Evolutionary conservation across 2,888 invertebrate genomes (phyloP).

Genomic region (Stegana nigrithorax): DNA sequence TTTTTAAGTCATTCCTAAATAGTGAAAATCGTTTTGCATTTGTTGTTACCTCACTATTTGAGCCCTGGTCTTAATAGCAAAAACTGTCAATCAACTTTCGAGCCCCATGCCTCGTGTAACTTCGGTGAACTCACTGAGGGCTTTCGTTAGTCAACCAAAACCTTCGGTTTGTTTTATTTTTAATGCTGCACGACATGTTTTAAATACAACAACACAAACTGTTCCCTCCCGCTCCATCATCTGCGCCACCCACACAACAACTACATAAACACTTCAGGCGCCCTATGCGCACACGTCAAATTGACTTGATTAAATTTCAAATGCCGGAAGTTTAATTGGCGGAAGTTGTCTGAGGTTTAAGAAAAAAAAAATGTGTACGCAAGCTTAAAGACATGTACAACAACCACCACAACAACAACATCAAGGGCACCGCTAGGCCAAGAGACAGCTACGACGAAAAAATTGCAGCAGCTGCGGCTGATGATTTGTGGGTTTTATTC

Average conservation of each 20-base stretch:
- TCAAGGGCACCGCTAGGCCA: neutral
- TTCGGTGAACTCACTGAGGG: no score
- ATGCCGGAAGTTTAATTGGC: constrained; percentile 48
- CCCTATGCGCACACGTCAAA: no score
- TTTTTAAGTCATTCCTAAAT: no score
- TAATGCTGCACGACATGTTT: neutral
- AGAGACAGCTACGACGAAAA: no score
- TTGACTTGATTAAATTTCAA: constrained; percentile 25
- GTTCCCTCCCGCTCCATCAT: neutral
- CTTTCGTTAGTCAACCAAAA: neutral
- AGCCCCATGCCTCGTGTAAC: neutral
- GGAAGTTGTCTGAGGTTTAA: constrained; percentile 35
- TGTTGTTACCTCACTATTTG: no score
- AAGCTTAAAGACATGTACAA: neutral
- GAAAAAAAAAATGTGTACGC: constrained; percentile 24
- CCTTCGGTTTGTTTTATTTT: neutral
- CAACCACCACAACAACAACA: neutral
- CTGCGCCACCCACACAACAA: neutral
- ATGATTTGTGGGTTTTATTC: no score
- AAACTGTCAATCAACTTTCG: no score
- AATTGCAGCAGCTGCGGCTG: neutral
- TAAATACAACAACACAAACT: neutral
- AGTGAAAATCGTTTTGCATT: no score
- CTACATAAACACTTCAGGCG: no score
- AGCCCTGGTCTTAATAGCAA: no score